phyloP scores from a whole-genome alignment of 2,888 invertebrate species.

The Allolobophora icterica region DNA sequence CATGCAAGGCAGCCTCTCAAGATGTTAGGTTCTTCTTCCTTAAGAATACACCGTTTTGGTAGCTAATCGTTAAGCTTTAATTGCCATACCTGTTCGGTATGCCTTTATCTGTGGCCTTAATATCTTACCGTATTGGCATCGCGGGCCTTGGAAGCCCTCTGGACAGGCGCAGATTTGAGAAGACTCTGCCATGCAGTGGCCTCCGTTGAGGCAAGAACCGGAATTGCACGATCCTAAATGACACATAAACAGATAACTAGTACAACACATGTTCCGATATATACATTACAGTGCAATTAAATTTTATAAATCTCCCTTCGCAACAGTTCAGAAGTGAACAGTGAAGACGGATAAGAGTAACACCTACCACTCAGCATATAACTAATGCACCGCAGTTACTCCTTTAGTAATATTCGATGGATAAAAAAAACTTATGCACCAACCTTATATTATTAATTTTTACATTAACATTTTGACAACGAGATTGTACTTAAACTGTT shows the following conservation, averaged over 20 bases:
- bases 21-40: not conserved
- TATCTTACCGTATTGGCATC: constrained; percentile 67
- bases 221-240: constrained; percentile 65
- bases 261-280: too few relatives aligned
- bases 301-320: not conserved
- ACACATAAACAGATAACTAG: not conserved
- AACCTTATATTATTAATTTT: too few relatives aligned
- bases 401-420: too few relatives aligned
- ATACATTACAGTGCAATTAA: not conserved
- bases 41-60: not conserved
- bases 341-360: not conserved
- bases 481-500: too few relatives aligned
- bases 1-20: not conserved
- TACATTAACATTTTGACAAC: too few relatives aligned
- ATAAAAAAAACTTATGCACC: too few relatives aligned
- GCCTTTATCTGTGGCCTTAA: not conserved
- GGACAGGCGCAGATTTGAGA: constrained; percentile 65
- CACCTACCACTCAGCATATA: too few relatives aligned
- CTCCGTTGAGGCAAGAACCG: constrained; percentile 66
- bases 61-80: not conserved
- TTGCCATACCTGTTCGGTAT: not conserved
- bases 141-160: constrained; percentile 65
- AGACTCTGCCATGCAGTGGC: constrained; percentile 61
- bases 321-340: not conserved
- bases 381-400: too few relatives aligned